Evolutionary conservation across 2,888 invertebrate species (phyloP).

Genomic region (Zygogramma bicolorata): DNA sequence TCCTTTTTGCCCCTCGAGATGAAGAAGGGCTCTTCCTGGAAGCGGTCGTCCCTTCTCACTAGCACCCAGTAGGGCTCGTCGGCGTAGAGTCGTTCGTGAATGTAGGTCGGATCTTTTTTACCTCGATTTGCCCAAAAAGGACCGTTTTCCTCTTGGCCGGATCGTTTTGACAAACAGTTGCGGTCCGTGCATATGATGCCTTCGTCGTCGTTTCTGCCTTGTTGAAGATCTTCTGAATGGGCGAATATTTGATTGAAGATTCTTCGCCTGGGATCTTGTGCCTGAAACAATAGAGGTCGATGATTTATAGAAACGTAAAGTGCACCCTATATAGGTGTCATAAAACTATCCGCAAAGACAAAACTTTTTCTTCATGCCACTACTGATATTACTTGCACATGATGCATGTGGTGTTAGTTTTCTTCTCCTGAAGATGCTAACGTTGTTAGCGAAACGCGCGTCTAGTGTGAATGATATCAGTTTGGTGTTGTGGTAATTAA

Average conservation of each 20-base stretch:
- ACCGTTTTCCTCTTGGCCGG: conserved; percentile 56
- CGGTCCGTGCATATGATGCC: conserved; percentile 40
- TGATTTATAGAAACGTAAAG: too few relatives aligned
- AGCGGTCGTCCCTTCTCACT: conserved; percentile 64
- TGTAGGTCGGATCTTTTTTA: conserved; percentile 59
- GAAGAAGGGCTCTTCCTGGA: conserved; percentile 58
- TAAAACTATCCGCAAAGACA: too few relatives aligned
- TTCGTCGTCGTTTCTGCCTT: conserved; percentile 48
- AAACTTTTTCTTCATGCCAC: too few relatives aligned
- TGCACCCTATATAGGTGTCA: too few relatives aligned
- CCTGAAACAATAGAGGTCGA: conserved; percentile 40
- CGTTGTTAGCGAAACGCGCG: too few relatives aligned
- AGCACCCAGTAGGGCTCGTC: conserved; percentile 71
- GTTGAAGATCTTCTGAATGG: conserved; percentile 29
- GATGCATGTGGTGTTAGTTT: too few relatives aligned
- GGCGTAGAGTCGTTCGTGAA: conserved; percentile 67
- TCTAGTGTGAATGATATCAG: too few relatives aligned
- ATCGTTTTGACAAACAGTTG: conserved; percentile 52
- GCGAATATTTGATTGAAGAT: conserved; percentile 27
- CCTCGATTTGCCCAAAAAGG: conserved; percentile 70
- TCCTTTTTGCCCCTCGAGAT: conserved; percentile 63
- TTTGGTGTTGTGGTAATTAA: too few relatives aligned
- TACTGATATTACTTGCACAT: too few relatives aligned
- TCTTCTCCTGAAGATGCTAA: too few relatives aligned
- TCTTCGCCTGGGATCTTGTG: conserved; percentile 53